Evolutionary conservation across 2,888 invertebrate genomes (phyloP).

Genomic region (Limnephilus lunatus): DNA sequence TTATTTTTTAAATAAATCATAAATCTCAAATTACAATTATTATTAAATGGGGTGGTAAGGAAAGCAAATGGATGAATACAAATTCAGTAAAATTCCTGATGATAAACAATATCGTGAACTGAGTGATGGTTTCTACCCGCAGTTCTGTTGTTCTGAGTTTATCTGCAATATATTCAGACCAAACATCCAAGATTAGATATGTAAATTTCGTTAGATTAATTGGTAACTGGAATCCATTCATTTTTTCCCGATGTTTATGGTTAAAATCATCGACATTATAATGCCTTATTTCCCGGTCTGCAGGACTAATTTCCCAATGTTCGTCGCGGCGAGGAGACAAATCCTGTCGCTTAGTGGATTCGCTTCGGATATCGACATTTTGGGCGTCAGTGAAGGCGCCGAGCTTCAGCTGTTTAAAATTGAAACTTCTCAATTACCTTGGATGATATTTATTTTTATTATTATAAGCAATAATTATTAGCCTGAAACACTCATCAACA

Average conservation of each 20-base stretch:
- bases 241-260: background rate
- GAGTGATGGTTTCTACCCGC: background rate
- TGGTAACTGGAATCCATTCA: too few species aligned
- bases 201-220: too few species aligned
- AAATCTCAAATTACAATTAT: too few species aligned
- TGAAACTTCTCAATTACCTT: background rate
- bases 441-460: background rate
- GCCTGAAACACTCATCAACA: too few species aligned
- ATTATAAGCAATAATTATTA: too few species aligned
- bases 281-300: background rate
- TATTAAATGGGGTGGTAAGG: too few species aligned
- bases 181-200: background rate
- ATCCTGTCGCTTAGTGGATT: background rate
- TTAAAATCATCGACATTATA: background rate
- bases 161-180: too few species aligned
- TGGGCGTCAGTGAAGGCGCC: background rate
- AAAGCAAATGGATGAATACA: too few species aligned
- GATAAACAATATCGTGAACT: background rate
- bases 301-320: background rate
- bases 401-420: background rate
- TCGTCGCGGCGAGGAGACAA: background rate
- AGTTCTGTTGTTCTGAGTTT: background rate
- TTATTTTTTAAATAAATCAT: too few species aligned
- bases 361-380: background rate
- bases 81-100: background rate